These are phyloP conservation scores for Aelia acuminata DNA, from an alignment of 2,888 invertebrate genomes.

Conservation along the genomic window DNA sequence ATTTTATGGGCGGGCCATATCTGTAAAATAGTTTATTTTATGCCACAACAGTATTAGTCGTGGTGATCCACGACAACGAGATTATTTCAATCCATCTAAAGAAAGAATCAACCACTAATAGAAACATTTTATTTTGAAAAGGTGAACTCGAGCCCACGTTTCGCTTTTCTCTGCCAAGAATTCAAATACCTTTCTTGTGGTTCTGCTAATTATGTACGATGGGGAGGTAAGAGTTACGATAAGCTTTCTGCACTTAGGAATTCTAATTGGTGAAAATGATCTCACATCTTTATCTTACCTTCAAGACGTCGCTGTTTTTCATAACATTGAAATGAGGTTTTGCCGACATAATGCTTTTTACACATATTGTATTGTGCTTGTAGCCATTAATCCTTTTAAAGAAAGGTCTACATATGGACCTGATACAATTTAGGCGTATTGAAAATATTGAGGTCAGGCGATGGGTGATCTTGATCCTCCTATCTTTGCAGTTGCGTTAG, in stretches of 20 bases:
- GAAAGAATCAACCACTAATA: too few species aligned
- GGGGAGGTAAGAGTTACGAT: slow-evolving; percentile 71
- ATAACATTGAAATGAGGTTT: slow-evolving; percentile 95
- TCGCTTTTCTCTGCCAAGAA: too few species aligned
- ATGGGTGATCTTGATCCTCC: slow-evolving; percentile 98
- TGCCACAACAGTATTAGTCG: too few species aligned
- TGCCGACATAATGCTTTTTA: slow-evolving; percentile 94
- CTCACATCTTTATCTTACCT: slow-evolving; percentile 96
- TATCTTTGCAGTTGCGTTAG: slow-evolving; percentile 98
- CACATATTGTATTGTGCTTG: slow-evolving; percentile 95
- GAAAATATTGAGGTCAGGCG: slow-evolving; percentile 93
- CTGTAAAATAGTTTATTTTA: too few species aligned
- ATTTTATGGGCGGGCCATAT: too few species aligned
- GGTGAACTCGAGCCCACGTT: too few species aligned
- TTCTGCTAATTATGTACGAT: too few species aligned
- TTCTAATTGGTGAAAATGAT: slow-evolving; percentile 98
- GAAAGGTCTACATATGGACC: slow-evolving; percentile 93
- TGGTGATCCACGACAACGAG: too few species aligned
- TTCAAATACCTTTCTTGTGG: too few species aligned
- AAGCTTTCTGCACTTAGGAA: slow-evolving; percentile 93
- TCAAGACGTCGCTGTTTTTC: slow-evolving; percentile 96
- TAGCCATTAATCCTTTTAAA: slow-evolving; percentile 98
- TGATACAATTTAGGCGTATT: slow-evolving; percentile 95
- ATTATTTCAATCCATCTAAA: too few species aligned
- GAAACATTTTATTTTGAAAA: too few species aligned